Percentiles rank a stretch among this genome's conserved stretches.
Conservation (phyloP, 2,113 vertebrate genomes). For the Cebidichthys violaceus region DNA sequence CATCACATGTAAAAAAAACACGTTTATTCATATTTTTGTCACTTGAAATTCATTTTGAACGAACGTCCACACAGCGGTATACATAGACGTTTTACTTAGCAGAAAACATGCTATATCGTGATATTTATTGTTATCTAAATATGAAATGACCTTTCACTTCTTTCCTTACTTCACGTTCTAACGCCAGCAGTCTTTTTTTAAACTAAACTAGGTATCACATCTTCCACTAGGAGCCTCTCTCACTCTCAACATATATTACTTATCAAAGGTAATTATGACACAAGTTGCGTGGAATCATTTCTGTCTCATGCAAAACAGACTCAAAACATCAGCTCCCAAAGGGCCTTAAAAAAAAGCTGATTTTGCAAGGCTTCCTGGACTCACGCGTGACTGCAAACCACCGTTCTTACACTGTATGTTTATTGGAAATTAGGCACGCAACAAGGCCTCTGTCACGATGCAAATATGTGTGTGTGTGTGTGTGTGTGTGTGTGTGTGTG, state of each 20-base stretch:
- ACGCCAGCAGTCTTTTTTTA: background rate
- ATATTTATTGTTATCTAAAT: no score
- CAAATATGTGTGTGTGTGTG: background rate
- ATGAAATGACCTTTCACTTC: no score
- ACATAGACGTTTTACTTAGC: no score
- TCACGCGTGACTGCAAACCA: conserved; percentile 44
- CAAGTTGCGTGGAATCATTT: conserved; percentile 14
- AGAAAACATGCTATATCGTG: no score
- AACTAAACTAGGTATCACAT: background rate
- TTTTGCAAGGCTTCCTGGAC: conserved; percentile 50
- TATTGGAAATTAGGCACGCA: conserved; percentile 35
- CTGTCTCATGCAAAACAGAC: conserved; percentile 22
- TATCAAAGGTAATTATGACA: conserved; percentile 18
- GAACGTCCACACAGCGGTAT: no score
- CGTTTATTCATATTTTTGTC: no score
- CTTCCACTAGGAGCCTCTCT: background rate
- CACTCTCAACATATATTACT: background rate
- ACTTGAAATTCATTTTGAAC: no score
- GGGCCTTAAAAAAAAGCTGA: conserved; percentile 24
- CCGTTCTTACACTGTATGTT: conserved; percentile 15
- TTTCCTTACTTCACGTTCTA: background rate
- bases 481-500: no score
- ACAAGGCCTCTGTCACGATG: background rate
- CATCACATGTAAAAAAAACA: no score
- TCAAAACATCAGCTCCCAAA: conserved; percentile 32